These are phyloP conservation scores for Cenopis cana DNA, from an alignment of 2,888 invertebrate genomes.

Conservation along the genomic window DNA sequence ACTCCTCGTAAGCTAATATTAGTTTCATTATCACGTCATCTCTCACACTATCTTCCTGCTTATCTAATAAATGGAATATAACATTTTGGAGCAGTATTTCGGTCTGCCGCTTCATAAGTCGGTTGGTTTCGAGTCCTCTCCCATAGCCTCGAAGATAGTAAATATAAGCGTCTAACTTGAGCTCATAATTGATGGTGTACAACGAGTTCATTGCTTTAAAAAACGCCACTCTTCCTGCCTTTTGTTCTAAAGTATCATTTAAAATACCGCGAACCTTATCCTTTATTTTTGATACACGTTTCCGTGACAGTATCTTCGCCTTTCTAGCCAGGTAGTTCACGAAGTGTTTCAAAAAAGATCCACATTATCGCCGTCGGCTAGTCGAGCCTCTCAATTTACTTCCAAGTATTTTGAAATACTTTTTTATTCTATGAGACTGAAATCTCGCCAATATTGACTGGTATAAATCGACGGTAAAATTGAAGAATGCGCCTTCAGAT, in stretches of 20 bases:
- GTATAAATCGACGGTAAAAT: conserved; percentile 65
- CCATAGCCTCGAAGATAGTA: conserved; percentile 62
- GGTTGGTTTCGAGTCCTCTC: conserved; percentile 42
- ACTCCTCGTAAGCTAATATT: conserved; percentile 60
- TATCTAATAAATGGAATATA: conserved; percentile 57
- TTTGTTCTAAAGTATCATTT: conserved; percentile 53
- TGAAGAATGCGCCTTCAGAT: conserved; percentile 62
- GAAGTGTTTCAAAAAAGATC: conserved; percentile 54
- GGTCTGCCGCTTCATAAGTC: conserved; percentile 58
- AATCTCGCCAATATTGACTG: conserved; percentile 58
- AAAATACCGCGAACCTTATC: conserved; percentile 56
- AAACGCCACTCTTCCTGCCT: conserved; percentile 56
- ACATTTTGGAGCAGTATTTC: conserved; percentile 55
- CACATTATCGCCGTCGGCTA: conserved; percentile 50
- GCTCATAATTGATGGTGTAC: conserved; percentile 54
- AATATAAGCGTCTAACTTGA: conserved; percentile 66
- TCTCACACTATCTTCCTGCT: conserved; percentile 51
- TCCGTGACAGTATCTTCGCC: conserved; percentile 54
- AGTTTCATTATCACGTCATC: conserved; percentile 60
- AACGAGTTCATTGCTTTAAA: conserved; percentile 62
- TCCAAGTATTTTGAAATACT: conserved; percentile 59
- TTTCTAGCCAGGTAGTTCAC: conserved; percentile 56
- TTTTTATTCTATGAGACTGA: conserved; percentile 49
- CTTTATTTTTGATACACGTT: conserved; percentile 54
- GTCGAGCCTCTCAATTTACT: conserved; percentile 52